A percentile compares a stretch with the other conserved stretches of the same genome.
These are phyloP conservation scores for Eira barbara DNA, from an alignment of 2,113 vertebrate genomes.

Conservation along the genomic window DNA sequence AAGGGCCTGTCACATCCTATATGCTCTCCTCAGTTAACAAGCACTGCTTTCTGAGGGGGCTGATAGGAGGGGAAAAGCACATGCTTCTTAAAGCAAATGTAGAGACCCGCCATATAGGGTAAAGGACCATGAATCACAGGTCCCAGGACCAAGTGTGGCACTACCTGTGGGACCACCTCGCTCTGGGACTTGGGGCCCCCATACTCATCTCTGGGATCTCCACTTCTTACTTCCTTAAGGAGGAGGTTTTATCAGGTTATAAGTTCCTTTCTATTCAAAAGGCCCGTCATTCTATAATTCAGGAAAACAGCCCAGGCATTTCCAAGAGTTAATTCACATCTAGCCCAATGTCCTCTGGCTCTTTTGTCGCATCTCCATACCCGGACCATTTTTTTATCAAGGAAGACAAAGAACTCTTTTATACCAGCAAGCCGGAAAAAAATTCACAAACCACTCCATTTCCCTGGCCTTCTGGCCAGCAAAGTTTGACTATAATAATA, in stretches of 20 bases:
- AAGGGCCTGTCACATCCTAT: background rate
- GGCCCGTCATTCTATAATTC: background rate
- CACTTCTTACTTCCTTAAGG: constrained; percentile 48
- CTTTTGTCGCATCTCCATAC: background rate
- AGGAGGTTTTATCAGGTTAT: background rate
- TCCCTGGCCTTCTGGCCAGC: background rate
- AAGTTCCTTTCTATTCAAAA: background rate
- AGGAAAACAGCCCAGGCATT: background rate
- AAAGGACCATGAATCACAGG: background rate
- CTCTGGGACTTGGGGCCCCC: background rate
- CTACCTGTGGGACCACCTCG: constrained; percentile 1
- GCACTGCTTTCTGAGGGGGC: background rate
- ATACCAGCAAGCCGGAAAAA: background rate
- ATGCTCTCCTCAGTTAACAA: background rate
- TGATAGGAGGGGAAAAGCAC: background rate
- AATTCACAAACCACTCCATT: background rate
- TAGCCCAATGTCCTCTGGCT: background rate
- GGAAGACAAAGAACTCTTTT: background rate
- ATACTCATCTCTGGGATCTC: background rate
- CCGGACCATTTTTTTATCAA: background rate
- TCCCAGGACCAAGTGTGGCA: background rate
- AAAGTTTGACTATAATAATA: background rate
- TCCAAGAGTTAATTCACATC: background rate
- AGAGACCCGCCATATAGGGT: background rate
- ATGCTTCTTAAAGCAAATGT: background rate